Evolutionary conservation across 2,888 invertebrate species (phyloP), one percentile per base, ranked within the genome.

Genomic region (Meteorus cinctellus): DNA sequence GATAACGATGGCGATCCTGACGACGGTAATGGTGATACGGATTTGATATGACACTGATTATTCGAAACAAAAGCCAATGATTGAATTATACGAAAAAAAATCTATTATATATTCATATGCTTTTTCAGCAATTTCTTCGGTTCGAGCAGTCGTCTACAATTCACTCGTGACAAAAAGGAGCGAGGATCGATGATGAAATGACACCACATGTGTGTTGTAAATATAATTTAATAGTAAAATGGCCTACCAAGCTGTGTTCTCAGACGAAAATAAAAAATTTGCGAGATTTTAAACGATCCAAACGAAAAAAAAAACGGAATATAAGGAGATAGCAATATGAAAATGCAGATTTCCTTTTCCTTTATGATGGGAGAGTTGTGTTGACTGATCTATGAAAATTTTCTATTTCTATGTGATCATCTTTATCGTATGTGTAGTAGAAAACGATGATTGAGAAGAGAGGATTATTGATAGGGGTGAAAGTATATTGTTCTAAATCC

Each of bases 401-500:
- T 65, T 65, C 41, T 65, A 65, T 65, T 8, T 36, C 8, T 19
- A 41, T n/a, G 65, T 65, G 41, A 41, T 36, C 31, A 62, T 8
- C 27, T 29, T 62, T 14, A 5, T 19, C 8, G 19, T 6, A n/a
- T 55, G n/a, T 24, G 41, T 12, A 19, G 19, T n/a, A 6, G 19
- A 55, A 19, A 6, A 31, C 31, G 14, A 55, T 55, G 55, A 55
- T 24, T 14, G 31, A n/a, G 24, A 41, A 41, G 36, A 65, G 16
- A 41, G 4, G 41, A 55, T 19, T 16, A n/a, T 51, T 51, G 5
- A 55, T 24, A 6, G 19, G 10, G 19, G 27, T 29, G 66, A 77
- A 79, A 74, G 78, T 79, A 77, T 81, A 79, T 79, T 79, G 80
- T 80, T 81, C 76, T 77, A 79, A 79, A 79, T 80, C 81, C 82